A percentile compares a stretch with the other conserved stretches of the same genome.
These are phyloP conservation scores for Acanthacorydalis orientalis DNA, from an alignment of 2,888 invertebrate species.

Conservation along the genomic window DNA sequence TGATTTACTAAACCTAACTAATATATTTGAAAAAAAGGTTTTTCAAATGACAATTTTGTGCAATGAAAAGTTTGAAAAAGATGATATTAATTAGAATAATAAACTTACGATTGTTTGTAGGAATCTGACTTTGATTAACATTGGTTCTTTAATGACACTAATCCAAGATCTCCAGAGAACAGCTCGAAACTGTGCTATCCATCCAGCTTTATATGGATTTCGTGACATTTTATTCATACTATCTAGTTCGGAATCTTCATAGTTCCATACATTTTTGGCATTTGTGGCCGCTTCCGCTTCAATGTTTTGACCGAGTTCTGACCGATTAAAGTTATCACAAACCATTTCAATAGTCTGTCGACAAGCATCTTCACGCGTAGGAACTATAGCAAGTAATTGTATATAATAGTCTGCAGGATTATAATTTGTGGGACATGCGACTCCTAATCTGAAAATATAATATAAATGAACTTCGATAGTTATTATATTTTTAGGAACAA, in stretches of 20 bases:
- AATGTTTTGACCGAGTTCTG: conserved; percentile 42
- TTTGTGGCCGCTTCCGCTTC: conserved; percentile 38
- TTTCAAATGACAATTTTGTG: too few relatives aligned
- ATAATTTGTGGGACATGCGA: conserved; percentile 74
- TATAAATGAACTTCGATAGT: too few relatives aligned
- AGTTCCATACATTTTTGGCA: conserved; percentile 15
- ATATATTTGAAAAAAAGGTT: too few relatives aligned
- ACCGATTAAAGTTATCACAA: conserved; percentile 56
- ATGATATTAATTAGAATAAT: neutral
- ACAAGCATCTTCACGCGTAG: conserved; percentile 66
- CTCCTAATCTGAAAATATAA: conserved; percentile 45
- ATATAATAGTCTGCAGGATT: conserved; percentile 93
- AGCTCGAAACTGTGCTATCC: conserved; percentile 76
- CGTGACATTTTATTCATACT: conserved; percentile 10
- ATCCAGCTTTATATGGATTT: conserved; percentile 62
- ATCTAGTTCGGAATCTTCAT: conserved; percentile 17
- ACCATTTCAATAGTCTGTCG: conserved; percentile 61
- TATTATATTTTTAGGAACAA: too few relatives aligned
- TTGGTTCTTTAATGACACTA: conserved; percentile 76
- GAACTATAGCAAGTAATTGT: conserved; percentile 72
- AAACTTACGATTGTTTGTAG: conserved; percentile 72
- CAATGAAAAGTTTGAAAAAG: too few relatives aligned
- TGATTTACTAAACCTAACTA: too few relatives aligned
- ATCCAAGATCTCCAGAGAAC: conserved; percentile 85
- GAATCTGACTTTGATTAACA: conserved; percentile 74